Conservation (phyloP, 2,888 invertebrate species). For the Ctenicera cuprea region DNA sequence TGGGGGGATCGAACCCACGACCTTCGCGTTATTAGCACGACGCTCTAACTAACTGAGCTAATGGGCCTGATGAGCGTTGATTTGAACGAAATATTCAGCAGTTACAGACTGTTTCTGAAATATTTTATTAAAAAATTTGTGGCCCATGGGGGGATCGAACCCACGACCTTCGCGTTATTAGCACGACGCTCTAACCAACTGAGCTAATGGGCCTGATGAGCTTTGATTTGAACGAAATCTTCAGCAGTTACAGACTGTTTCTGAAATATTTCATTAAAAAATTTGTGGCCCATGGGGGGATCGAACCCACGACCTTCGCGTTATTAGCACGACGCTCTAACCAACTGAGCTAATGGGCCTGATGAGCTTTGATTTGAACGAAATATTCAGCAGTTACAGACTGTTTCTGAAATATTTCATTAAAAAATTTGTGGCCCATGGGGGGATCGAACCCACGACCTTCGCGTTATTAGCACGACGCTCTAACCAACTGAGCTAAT, state of each 20-base stretch:
- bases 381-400: no score
- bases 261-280: no score
- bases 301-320: slow-evolving; percentile 86
- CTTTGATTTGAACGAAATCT: no score
- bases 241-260: no score
- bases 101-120: no score
- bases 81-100: no score
- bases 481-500: slow-evolving; percentile 86
- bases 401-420: no score
- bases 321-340: slow-evolving; percentile 86
- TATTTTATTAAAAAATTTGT: slow-evolving; percentile 58
- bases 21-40: slow-evolving; percentile 86
- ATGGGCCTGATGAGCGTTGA: slow-evolving; percentile 74
- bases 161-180: slow-evolving; percentile 86
- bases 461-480: slow-evolving; percentile 86
- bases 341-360: slow-evolving; percentile 85
- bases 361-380: no score
- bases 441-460: slow-evolving; percentile 85
- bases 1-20: slow-evolving; percentile 85
- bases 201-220: slow-evolving; percentile 80
- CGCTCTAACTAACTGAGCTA: slow-evolving; percentile 86
- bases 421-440: slow-evolving; percentile 75
- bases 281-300: slow-evolving; percentile 80
- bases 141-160: slow-evolving; percentile 85
- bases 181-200: slow-evolving; percentile 86